Evolutionary conservation across 2,888 invertebrate species (phyloP).

Genomic region (Dyspetes luteomarginatus): DNA sequence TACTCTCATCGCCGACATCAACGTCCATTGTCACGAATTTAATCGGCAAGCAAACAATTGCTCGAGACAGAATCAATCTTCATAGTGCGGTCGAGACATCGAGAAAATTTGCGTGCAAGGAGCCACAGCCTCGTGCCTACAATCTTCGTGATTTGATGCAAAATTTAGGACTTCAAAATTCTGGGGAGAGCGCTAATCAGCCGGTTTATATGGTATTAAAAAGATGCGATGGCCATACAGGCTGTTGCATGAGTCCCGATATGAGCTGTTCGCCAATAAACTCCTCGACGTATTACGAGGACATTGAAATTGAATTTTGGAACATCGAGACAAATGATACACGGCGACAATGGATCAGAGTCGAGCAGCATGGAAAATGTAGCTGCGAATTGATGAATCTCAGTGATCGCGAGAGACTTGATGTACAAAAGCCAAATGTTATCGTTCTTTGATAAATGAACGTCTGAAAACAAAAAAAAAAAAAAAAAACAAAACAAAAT

Average conservation of each 20-base stretch:
- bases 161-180: conserved; percentile 42
- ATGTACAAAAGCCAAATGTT: conserved; percentile 62
- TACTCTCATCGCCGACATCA: conserved; percentile 20
- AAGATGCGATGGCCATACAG: conserved; percentile 78
- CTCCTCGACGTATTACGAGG: conserved; percentile 67
- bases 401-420: conserved; percentile 47
- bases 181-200: conserved; percentile 63
- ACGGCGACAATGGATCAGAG: conserved; percentile 69
- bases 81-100: conserved; percentile 59
- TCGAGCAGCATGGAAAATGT: conserved; percentile 77
- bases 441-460: conserved; percentile 50
- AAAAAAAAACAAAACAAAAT: neutral
- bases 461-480: neutral
- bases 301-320: conserved; percentile 72
- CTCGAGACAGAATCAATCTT: conserved; percentile 63
- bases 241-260: conserved; percentile 74
- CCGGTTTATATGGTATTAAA: conserved; percentile 73
- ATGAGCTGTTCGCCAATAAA: conserved; percentile 72
- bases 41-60: no score
- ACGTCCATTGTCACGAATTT: conserved; percentile 24
- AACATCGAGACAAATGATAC: conserved; percentile 62
- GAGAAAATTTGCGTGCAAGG: conserved; percentile 68
- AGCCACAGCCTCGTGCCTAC: conserved; percentile 75
- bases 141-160: conserved; percentile 71
- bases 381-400: conserved; percentile 69